Evolutionary conservation across 2,113 vertebrate genomes (phyloP), one percentile per base, ranked within the genome.

Genomic region (Apodemus speciosus): DNA sequence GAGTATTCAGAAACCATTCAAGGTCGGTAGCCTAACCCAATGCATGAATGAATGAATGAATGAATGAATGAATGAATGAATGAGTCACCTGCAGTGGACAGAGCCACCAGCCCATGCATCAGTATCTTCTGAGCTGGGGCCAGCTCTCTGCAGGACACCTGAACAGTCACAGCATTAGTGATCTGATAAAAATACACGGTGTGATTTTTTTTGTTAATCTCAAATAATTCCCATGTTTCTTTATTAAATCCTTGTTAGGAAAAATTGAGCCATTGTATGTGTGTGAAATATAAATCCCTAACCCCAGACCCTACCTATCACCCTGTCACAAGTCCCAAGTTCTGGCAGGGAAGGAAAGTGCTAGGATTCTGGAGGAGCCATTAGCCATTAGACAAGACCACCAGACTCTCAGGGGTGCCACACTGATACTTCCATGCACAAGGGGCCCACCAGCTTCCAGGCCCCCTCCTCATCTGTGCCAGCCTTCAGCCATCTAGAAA

Each of bases 241-340:
- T 90, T 53, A 86, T 38, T 60, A 94, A 93, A 86, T 89, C 35
- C 49, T 88, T 58, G 27, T 46, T 10, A 68, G n/a, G 62, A 76
- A 85, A 69, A 80, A 56, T 20, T 56, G 88, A 87, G 49, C 84
- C 25, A 40, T 10, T 43, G 38, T 30, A 46, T 66, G 30, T 32
- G 64, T 66, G 4, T 66, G 64, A 66, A 66, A 66, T 66, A 66
- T 32, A 66, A 32, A 66, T 66, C 32, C 62, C 77, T 38, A 14
- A 58, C 30, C 35, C 38, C 56, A 51, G 13, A 38, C 68, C 10
- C 46, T 15, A 4, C 62, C 3, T 5, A 0, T 72, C 75, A 92
- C 88, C 35, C 38, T 18, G 27, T n/a, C 69, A 1, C n/a, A 5
- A 2, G 32, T 80, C 51, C 8, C 0, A 30, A 38, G 46, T 66